Conservation (phyloP, 53 echinoderm and acorn worm genomes). For the Pentamera pediparva region DNA sequence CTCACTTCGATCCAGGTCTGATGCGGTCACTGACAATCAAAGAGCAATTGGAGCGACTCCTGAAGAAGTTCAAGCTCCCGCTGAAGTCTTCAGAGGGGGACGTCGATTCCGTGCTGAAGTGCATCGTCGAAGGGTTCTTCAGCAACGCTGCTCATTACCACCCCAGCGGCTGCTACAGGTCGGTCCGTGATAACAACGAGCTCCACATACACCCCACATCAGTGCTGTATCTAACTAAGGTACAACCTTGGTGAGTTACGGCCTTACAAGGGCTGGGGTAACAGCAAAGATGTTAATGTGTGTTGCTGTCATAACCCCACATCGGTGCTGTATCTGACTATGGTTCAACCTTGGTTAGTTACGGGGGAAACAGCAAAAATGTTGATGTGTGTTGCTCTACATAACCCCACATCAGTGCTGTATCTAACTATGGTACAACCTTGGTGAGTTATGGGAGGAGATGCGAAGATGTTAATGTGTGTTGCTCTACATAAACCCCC, state of each 20-base stretch:
- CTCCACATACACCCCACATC: conserved; percentile 89
- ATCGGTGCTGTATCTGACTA: conserved; percentile 77
- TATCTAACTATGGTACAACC: conserved; percentile 74
- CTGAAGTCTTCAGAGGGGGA: conserved; percentile 93
- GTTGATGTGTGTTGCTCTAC: too few species aligned
- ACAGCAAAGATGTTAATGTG: too few species aligned
- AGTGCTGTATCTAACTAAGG: conserved; percentile 71
- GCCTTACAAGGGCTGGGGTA: too few species aligned
- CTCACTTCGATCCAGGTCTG: conserved; percentile 50
- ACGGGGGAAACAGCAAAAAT: too few species aligned
- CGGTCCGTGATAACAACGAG: conserved; percentile 62
- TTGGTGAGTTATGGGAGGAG: conserved; percentile 79
- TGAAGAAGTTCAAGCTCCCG: conserved; percentile 92
- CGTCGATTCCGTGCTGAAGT: conserved; percentile 66
- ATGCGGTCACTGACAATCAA: conserved; percentile 65
- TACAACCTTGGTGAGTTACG: conserved; percentile 78
- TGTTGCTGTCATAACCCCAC: too few species aligned
- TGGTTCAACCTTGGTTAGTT: conserved; percentile 81
- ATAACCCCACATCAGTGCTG: conserved; percentile 82
- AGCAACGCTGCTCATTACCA: conserved; percentile 84
- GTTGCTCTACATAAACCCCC: too few species aligned
- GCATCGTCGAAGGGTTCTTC: conserved; percentile 90
- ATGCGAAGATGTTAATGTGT: too few species aligned
- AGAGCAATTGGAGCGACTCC: conserved; percentile 73
- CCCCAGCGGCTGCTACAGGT: conserved; percentile 76